Evolutionary conservation across 2,888 invertebrate species (phyloP).

Genomic region (Phrixothrix hirtus): DNA sequence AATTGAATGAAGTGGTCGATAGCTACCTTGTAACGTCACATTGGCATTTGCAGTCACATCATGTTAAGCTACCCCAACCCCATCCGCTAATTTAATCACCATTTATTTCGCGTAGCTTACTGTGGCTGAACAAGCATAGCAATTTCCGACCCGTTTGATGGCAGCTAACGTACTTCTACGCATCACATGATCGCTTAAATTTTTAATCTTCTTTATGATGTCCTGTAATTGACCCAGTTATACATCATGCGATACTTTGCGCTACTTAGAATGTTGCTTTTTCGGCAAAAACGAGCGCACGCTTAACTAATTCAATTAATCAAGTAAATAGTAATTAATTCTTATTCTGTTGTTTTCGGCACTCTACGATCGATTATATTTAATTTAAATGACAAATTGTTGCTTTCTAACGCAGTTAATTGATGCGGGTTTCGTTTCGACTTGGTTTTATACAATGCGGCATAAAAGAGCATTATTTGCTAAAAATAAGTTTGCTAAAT

Average conservation of each 20-base stretch:
- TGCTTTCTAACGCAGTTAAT: too few relatives aligned
- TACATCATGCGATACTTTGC: constrained; percentile 1
- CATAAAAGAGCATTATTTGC: too few relatives aligned
- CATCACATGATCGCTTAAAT: constrained; percentile 29
- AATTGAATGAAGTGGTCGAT: constrained; percentile 42
- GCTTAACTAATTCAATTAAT: too few relatives aligned
- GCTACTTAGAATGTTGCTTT: neutral
- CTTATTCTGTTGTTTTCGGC: too few relatives aligned
- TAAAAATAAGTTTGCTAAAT: too few relatives aligned
- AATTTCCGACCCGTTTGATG: constrained; percentile 33
- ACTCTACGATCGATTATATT: too few relatives aligned
- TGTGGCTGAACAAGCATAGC: constrained; percentile 31
- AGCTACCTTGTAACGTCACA: constrained; percentile 26
- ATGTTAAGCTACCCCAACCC: constrained; percentile 19
- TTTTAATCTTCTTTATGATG: constrained; percentile 31
- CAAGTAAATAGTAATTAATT: too few relatives aligned
- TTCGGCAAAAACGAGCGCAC: too few relatives aligned
- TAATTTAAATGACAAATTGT: too few relatives aligned
- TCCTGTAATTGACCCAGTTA: constrained; percentile 21
- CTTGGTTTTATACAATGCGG: too few relatives aligned
- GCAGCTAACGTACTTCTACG: constrained; percentile 21
- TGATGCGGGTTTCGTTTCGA: too few relatives aligned
- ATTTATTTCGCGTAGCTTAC: constrained; percentile 31
- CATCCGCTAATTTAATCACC: constrained; percentile 29
- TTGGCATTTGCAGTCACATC: constrained; percentile 29